Percentiles rank a stretch among this genome's conserved stretches.
These are phyloP conservation scores for Drosophila parvula DNA, from an alignment of 1,140 invertebrate genomes.

Conservation along the genomic window DNA sequence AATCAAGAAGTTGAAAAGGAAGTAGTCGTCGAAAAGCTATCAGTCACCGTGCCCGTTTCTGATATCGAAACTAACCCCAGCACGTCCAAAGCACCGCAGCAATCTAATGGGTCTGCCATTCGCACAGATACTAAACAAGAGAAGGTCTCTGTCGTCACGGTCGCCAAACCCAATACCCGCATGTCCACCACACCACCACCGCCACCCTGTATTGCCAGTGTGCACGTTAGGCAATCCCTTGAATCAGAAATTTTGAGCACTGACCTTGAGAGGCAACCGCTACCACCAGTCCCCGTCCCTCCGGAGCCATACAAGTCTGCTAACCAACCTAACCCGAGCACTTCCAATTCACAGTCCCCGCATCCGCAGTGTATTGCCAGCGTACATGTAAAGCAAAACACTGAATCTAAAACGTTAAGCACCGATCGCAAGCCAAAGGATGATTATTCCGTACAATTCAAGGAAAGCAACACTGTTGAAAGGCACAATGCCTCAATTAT, in stretches of 20 bases:
- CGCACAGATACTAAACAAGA: constrained; percentile 9
- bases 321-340: constrained; percentile 2
- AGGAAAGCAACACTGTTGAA: constrained; percentile 11
- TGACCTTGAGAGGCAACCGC: background rate
- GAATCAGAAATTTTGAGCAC: background rate
- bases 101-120: constrained; percentile 11
- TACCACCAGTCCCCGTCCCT: background rate
- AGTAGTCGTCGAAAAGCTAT: constrained; percentile 7
- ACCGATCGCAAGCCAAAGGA: constrained; percentile 8
- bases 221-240: constrained; percentile 18
- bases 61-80: constrained; percentile 25
- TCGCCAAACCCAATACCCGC: background rate
- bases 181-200: constrained; percentile 3
- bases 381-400: constrained; percentile 20
- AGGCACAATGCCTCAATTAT: background rate
- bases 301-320: background rate
- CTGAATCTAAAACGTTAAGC: background rate
- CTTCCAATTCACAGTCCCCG: background rate
- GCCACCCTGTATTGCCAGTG: constrained; percentile 17
- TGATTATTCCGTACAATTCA: background rate
- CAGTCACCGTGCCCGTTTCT: background rate
- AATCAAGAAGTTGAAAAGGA: constrained; percentile 7
- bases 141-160: constrained; percentile 5
- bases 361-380: constrained; percentile 9
- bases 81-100: constrained; percentile 16